A percentile compares a stretch with the other conserved stretches of the same genome.
These are phyloP conservation scores for Melanophora roralis DNA, from an alignment of 2,888 invertebrate species.

Conservation along the genomic window DNA sequence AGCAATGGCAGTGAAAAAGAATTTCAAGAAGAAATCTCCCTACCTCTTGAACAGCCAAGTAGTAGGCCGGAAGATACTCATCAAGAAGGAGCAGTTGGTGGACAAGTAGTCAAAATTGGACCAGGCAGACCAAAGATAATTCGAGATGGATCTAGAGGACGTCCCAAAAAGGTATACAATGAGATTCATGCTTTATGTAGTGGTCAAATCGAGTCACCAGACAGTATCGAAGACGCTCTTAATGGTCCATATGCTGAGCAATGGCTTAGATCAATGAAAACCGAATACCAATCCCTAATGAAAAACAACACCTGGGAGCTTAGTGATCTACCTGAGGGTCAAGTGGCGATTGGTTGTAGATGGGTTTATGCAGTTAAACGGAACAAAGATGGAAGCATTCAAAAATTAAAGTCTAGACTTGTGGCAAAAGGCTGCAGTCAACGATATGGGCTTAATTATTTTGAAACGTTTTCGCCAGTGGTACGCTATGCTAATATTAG, in stretches of 20 bases:
- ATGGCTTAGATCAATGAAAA: constrained; percentile 61
- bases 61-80: neutral
- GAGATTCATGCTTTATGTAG: constrained; percentile 32
- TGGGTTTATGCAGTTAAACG: constrained; percentile 62
- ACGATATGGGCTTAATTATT: constrained; percentile 31
- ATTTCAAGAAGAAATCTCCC: neutral
- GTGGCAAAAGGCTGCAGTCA: constrained; percentile 61
- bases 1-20: neutral
- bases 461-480: constrained; percentile 59
- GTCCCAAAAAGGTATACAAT: constrained; percentile 55
- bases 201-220: constrained; percentile 36
- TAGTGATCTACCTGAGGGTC: constrained; percentile 43
- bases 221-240: constrained; percentile 46
- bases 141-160: constrained; percentile 53
- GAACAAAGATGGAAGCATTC: constrained; percentile 48
- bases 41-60: neutral
- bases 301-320: constrained; percentile 56
- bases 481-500: constrained; percentile 59
- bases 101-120: constrained; percentile 14
- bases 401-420: constrained; percentile 51
- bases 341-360: constrained; percentile 55
- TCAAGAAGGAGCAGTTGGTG: neutral
- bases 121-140: constrained; percentile 53
- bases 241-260: constrained; percentile 36
- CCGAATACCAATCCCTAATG: constrained; percentile 57